Conservation (phyloP, 1,140 invertebrate genomes). For the Brachionus manjavacas region DNA sequence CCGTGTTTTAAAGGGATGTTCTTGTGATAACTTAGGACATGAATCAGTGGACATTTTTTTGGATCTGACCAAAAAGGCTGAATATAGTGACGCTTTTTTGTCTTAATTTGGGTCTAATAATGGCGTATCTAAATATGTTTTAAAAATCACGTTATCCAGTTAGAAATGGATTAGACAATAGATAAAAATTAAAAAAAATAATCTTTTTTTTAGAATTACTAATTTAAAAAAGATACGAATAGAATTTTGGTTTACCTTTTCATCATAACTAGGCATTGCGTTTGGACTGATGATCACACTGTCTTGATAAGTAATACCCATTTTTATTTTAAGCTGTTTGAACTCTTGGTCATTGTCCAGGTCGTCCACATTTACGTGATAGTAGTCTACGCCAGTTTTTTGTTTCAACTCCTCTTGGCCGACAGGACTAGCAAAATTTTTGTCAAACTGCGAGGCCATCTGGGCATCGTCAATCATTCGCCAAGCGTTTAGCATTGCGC, state of each 20-base stretch:
- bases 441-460: slow-evolving; percentile 4
- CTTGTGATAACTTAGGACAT: too few relatives aligned
- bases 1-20: too few relatives aligned
- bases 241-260: background rate
- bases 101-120: background rate
- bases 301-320: slow-evolving; percentile 37
- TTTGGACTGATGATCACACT: slow-evolving; percentile 16
- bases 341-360: background rate
- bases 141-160: too few relatives aligned
- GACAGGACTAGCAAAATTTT: background rate
- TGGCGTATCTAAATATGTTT: too few relatives aligned
- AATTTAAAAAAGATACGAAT: background rate
- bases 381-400: background rate
- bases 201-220: background rate
- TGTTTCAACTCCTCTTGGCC: background rate
- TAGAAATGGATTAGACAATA: too few relatives aligned
- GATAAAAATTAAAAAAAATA: too few relatives aligned
- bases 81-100: background rate
- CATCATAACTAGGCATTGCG: background rate
- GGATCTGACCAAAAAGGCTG: too few relatives aligned
- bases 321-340: background rate
- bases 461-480: slow-evolving; percentile 6
- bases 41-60: too few relatives aligned
- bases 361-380: slow-evolving; percentile 30
- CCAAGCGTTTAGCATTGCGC: slow-evolving; percentile 15